Conservation (phyloP, 2,888 invertebrate genomes). For the Drosophila nr. perissopoda region DNA sequence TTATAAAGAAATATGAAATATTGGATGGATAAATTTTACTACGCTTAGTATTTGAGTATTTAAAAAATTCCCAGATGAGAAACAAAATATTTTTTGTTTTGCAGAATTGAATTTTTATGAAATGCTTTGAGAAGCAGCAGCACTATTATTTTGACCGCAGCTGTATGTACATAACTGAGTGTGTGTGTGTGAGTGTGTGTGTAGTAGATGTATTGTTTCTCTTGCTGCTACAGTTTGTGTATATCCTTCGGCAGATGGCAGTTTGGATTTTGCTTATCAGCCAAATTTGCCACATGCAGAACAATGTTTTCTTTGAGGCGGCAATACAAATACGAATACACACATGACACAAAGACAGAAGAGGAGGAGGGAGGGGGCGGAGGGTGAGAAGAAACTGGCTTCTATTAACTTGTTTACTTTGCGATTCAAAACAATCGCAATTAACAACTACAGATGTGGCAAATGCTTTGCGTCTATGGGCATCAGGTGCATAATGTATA, state of each 20-base stretch:
- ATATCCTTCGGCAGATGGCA: conserved; percentile 59
- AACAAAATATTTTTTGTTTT: neutral
- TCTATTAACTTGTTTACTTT: conserved; percentile 34
- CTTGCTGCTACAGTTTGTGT: conserved; percentile 41
- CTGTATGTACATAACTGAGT: neutral
- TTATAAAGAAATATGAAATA: too few species aligned
- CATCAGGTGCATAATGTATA: conserved; percentile 34
- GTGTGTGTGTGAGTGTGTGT: neutral
- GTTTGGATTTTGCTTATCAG: conserved; percentile 19
- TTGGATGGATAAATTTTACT: neutral
- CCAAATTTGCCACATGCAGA: neutral
- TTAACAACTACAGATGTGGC: conserved; percentile 24
- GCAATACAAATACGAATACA: neutral
- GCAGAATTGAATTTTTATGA: neutral
- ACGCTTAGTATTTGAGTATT: neutral
- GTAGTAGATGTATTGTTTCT: conserved; percentile 16
- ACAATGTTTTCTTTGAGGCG: conserved; percentile 4
- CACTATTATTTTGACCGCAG: neutral
- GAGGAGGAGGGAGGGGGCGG: neutral
- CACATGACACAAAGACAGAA: neutral
- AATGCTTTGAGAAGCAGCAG: neutral
- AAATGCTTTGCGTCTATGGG: conserved; percentile 18
- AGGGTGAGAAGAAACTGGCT: neutral
- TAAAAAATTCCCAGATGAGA: neutral
- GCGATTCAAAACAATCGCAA: conserved; percentile 41